phyloP scores from a whole-genome alignment of 2,888 invertebrate genomes.

The Marasmarcha lunaedactyla region DNA sequence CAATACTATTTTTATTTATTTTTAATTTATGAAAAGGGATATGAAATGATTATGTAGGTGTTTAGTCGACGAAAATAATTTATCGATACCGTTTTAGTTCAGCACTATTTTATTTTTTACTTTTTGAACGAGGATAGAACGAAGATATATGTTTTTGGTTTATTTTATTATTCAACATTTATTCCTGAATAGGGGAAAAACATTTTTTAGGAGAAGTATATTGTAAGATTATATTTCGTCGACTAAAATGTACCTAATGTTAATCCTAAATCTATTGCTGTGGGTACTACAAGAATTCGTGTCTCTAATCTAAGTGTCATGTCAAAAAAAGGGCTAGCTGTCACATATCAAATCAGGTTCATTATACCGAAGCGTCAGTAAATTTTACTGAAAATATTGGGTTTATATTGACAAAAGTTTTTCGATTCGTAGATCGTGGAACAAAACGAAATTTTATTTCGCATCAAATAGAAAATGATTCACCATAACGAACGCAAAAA shows the following conservation, averaged over 20 bases:
- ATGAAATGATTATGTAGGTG: conserved; percentile 27
- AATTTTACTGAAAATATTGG: too few relatives aligned
- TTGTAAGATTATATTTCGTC: conserved; percentile 8
- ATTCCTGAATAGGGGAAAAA: too few relatives aligned
- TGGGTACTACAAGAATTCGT: neutral
- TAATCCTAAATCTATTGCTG: conserved; percentile 21
- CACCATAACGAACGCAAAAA: too few relatives aligned
- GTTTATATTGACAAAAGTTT: too few relatives aligned
- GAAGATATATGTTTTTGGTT: too few relatives aligned
- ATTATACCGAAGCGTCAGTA: too few relatives aligned
- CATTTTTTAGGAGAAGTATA: too few relatives aligned
- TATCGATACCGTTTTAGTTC: neutral
- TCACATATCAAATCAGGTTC: too few relatives aligned
- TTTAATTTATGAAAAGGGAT: conserved; percentile 35
- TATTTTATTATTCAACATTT: too few relatives aligned
- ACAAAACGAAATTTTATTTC: conserved; percentile 2
- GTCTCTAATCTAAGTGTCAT: conserved; percentile 1
- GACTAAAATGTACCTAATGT: conserved; percentile 17
- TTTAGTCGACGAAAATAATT: conserved; percentile 18
- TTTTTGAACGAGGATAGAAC: too few relatives aligned
- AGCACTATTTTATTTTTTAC: too few relatives aligned
- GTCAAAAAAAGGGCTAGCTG: conserved; percentile 2
- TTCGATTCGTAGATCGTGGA: too few relatives aligned
- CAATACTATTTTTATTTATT: conserved; percentile 36
- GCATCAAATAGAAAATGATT: conserved; percentile 9